phyloP scores from a whole-genome alignment of 53 echinoderm and acorn worm genomes.

The Crossaster papposus region DNA sequence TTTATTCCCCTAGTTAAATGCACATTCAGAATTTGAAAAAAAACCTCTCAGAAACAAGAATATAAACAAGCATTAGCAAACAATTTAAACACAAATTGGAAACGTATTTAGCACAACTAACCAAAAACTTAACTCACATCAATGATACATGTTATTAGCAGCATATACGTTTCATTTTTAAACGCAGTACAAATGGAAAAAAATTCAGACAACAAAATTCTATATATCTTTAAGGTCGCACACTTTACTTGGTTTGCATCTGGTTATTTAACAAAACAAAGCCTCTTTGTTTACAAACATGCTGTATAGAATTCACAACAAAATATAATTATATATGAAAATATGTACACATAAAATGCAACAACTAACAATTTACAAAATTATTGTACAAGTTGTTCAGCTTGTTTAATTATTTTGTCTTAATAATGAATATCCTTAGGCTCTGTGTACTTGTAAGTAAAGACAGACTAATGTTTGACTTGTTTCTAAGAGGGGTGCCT shows the following conservation, averaged over 20 bases:
- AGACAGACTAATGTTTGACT: too few species aligned
- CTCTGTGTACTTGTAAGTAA: too few species aligned
- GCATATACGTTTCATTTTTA: neutral
- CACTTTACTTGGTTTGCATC: conserved; percentile 8
- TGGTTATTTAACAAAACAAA: conserved; percentile 29
- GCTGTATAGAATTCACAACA: neutral
- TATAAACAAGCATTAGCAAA: neutral
- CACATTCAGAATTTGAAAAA: too few species aligned
- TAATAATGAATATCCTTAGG: too few species aligned
- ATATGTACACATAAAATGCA: neutral
- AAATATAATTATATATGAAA: conserved; percentile 31
- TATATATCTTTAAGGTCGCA: conserved; percentile 7
- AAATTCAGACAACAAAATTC: neutral
- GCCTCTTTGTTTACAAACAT: conserved; percentile 42
- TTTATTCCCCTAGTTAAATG: too few species aligned
- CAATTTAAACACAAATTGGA: neutral
- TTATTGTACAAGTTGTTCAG: too few species aligned
- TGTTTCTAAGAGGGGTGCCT: too few species aligned
- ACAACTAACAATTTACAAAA: too few species aligned
- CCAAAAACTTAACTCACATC: neutral
- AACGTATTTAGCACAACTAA: neutral
- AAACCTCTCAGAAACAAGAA: too few species aligned
- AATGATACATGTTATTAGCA: neutral
- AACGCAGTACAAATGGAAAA: neutral
- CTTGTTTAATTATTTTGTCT: too few species aligned